Conservation (phyloP, 2,888 invertebrate genomes). For the Caenorhabditis sp. region DNA sequence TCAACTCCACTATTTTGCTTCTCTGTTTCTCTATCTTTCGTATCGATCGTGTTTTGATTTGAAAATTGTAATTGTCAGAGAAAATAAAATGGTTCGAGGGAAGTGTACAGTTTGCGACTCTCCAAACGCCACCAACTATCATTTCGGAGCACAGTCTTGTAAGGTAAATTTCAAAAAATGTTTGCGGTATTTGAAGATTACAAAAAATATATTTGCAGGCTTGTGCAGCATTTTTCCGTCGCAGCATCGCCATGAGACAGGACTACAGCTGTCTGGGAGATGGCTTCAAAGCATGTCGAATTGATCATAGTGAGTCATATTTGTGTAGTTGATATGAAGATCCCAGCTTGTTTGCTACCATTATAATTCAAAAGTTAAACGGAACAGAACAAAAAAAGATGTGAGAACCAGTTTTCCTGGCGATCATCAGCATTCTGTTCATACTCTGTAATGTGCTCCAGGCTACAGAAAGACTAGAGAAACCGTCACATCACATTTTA, state of each 20-base stretch:
- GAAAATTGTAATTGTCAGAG: background rate
- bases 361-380: no score
- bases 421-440: no score
- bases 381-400: no score
- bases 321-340: no score
- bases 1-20: background rate
- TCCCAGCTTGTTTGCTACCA: no score
- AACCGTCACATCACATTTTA: background rate
- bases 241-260: conserved; percentile 49
- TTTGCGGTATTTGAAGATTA: no score
- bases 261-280: conserved; percentile 44
- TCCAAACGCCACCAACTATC: conserved; percentile 51
- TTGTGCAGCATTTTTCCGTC: conserved; percentile 54
- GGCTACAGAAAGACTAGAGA: background rate
- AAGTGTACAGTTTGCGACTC: conserved; percentile 55
- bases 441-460: background rate
- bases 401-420: no score
- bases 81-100: conserved; percentile 20
- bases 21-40: background rate
- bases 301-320: conserved; percentile 45
- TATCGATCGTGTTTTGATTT: background rate
- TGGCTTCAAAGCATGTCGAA: conserved; percentile 8
- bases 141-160: conserved; percentile 54
- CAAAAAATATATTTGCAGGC: conserved; percentile 22
- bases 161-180: conserved; percentile 28